Evolutionary conservation across 2,113 vertebrate species (phyloP), one percentile per base, ranked within the genome.

Genomic region (Orcinus orca): DNA sequence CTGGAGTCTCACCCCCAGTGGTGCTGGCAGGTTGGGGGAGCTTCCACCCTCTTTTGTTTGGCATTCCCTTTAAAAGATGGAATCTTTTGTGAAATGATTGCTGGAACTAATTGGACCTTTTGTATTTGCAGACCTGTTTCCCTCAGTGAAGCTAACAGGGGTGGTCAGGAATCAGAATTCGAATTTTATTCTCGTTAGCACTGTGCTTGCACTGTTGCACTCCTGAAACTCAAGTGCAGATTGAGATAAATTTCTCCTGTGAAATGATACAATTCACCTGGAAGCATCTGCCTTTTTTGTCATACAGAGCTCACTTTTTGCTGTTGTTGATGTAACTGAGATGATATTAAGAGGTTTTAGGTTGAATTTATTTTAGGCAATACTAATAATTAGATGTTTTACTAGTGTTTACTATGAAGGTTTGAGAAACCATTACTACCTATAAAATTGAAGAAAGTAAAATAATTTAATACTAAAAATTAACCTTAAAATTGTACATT

Each of bases 401-500:
- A 58, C n/a, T 62, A 65, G 29, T 80, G 5, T 47, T 81, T 84
- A 38, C 83, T 87, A 71, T n/a, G 41, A 91, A 89, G 29, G 1
- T 38, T 83, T 88, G 13, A 63, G 23, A 90, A 91, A 86, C 55
- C 10, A 25, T 74, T 73, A 31, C 36, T 71, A 7, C 47, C 23
- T 76, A 7, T 47, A 67, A 92, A 95, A 87, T 55, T 84, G 15
- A 71, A 81, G 76, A 50, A 91, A 95, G 33, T 92, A 90, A 81
- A 73, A 94, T 25, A 60, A 44, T 65, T 87, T 73, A 92, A 26
- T 88, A 84, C 44, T 70, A 53, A 89, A 96, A 90, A 94, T 95
- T 90, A 65, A 84, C 74, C n/a, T 90, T 18, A 93, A 26, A 85
- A 74, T 53, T 60, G 17, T 9, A 83, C 36, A 93, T 74, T 92